Percentiles rank a stretch among this genome's conserved stretches.
Evolutionary conservation across 2,113 vertebrate genomes (phyloP).

Genomic region (Cyprinodon tularosa): DNA sequence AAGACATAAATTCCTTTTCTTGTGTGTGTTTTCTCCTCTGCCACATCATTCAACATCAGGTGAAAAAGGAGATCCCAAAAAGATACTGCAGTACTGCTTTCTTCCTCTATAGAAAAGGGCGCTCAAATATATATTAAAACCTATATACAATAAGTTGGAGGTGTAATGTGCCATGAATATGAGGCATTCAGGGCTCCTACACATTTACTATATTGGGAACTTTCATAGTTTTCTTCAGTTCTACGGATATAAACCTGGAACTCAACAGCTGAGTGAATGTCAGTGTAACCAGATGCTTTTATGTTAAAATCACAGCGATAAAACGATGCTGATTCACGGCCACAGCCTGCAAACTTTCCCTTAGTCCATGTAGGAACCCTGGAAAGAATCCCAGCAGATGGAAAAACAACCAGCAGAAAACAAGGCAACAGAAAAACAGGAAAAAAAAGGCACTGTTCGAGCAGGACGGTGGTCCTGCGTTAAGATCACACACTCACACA

Average conservation of each 20-base stretch:
- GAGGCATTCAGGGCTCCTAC: constrained; percentile 58
- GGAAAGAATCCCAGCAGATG: constrained; percentile 36
- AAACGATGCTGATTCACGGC: not conserved
- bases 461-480: constrained; percentile 38
- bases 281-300: not conserved
- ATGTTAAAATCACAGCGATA: constrained; percentile 1
- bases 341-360: constrained; percentile 14
- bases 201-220: constrained; percentile 10
- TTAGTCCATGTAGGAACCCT: constrained; percentile 34
- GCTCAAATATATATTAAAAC: constrained; percentile 78
- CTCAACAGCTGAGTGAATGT: constrained; percentile 12
- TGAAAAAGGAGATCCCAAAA: constrained; percentile 22
- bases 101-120: constrained; percentile 56
- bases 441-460: constrained; percentile 93
- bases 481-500: constrained; percentile 11
- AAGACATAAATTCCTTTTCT: constrained; percentile 5
- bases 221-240: constrained; percentile 17
- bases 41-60: not conserved
- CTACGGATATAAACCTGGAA: constrained; percentile 1
- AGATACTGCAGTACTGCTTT: constrained; percentile 67
- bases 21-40: constrained; percentile 1
- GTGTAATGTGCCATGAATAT: constrained; percentile 65
- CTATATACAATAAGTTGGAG: constrained; percentile 74
- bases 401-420: constrained; percentile 54
- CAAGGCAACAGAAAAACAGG: constrained; percentile 68